Base-by-base conservation (phyloP, 2,888 invertebrate genomes). In the Stegophylla sp. region DNA sequence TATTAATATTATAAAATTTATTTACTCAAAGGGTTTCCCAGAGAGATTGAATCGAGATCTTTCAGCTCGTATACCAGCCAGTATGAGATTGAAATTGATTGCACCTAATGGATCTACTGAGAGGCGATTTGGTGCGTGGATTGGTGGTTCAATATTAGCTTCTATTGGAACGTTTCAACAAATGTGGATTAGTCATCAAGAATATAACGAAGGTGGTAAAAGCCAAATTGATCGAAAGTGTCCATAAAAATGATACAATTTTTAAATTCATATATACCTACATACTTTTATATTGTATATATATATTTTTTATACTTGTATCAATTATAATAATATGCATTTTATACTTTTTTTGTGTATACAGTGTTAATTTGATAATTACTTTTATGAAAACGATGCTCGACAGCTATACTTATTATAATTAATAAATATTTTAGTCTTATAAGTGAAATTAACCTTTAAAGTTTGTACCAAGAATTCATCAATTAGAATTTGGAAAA, bases 181-280 rank as follows among this genome's bases (percentile, higher is more conserved):
- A 88, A 97, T 99, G 96, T 99, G 99, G 99, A 96, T 99, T 84
- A 97, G 97, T 0, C 97, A 97, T 85, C 97, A 98, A 87, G 99
- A 99, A 87, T 99, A 98, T 87, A 98, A 99, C 85, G 99, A 99
- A 86, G 94, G 94, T 0, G 99, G 99, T 34, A 98, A 97, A 86
- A 92, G 93, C 56, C 97, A 98, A 88, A 94, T 99, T 63, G 99
- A 99, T 86, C 90, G 98, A 85, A 99, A 99, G 87, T 95, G 94
- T 85, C 94, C 94, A 81, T 94, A 91, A 82, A 56, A 63, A 28
- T 5, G 7, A 34, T 34, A 34, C 7, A 34, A 34, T 34, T 34
- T 34, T 34, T 34, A 3, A 34, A 34, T 34, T 34, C 34, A 7
- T 34, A 5, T 34, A 34, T 34, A 34, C 34, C n/a, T n/a, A n/a